These are phyloP conservation scores for Drosophila nikananu DNA, from an alignment of 1,140 invertebrate genomes.

Conservation along the genomic window DNA sequence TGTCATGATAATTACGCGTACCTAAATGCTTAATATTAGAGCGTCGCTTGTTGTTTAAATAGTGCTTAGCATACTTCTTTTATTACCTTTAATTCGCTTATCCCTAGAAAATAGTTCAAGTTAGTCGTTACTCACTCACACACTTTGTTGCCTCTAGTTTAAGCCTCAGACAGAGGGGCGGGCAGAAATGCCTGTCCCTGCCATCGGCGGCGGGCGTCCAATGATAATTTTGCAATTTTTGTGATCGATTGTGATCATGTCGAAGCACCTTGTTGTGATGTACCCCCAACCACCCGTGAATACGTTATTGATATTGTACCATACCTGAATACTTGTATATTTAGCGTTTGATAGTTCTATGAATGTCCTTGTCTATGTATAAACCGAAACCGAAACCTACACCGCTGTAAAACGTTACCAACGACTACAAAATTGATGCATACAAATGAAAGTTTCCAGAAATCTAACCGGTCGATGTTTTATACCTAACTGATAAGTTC, in stretches of 20 bases:
- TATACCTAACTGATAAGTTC: constrained; percentile 49
- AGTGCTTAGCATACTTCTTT: constrained; percentile 63
- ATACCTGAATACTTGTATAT: constrained; percentile 7
- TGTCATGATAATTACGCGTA: constrained; percentile 67
- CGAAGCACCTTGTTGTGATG: constrained; percentile 51
- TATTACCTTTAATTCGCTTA: constrained; percentile 25
- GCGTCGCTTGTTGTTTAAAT: constrained; percentile 38
- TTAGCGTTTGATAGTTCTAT: constrained; percentile 27
- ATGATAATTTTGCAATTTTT: constrained; percentile 51
- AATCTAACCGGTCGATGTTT: constrained; percentile 65
- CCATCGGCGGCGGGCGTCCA: constrained; percentile 28
- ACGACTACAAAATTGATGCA: constrained; percentile 46
- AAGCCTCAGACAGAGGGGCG: constrained; percentile 17
- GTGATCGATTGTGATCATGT: constrained; percentile 51
- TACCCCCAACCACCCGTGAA: constrained; percentile 17
- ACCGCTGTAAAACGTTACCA: constrained; percentile 74
- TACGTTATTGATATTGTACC: constrained; percentile 42
- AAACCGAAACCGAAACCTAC: constrained; percentile 29
- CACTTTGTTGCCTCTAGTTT: constrained; percentile 41
- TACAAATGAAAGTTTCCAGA: constrained; percentile 39
- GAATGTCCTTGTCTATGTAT: constrained; percentile 20
- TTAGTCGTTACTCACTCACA: constrained; percentile 19
- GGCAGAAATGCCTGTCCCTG: constrained; percentile 15
- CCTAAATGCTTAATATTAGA: constrained; percentile 51
- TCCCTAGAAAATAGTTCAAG: constrained; percentile 30